Conservation (phyloP, 2,797 vertebrate genomes). For the Sebastes vulpes region DNA sequence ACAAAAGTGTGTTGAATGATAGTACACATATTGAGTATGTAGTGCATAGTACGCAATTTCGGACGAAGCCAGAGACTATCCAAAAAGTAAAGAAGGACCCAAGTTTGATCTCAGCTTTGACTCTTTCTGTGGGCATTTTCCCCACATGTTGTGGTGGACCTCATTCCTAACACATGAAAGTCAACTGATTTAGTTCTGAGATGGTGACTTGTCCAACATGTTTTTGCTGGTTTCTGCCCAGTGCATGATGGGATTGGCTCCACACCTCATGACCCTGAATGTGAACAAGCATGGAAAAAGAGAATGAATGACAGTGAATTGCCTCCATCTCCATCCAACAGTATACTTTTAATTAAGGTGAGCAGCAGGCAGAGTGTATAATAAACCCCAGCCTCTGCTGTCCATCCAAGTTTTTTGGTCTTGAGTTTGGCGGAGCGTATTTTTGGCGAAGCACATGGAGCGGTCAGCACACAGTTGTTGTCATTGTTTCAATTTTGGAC, state of each 20-base stretch:
- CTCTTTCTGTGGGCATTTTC: not conserved
- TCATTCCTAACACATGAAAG: not conserved
- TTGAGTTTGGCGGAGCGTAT: not conserved
- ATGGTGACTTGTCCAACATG: not conserved
- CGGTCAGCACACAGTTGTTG: constrained; percentile 11
- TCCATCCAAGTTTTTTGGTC: not conserved
- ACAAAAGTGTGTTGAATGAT: too few species aligned
- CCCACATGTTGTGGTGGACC: not conserved
- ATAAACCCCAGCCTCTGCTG: not conserved
- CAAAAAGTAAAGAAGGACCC: not conserved
- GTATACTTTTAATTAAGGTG: constrained; percentile 28
- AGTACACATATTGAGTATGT: too few species aligned
- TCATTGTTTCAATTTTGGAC: constrained; percentile 43
- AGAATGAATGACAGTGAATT: not conserved
- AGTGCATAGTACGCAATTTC: too few species aligned
- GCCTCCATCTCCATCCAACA: constrained; percentile 26
- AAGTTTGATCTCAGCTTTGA: not conserved
- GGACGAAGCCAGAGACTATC: not conserved
- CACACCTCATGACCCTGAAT: not conserved
- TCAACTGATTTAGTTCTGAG: not conserved
- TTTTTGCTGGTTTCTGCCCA: constrained; percentile 6
- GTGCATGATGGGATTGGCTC: constrained; percentile 1
- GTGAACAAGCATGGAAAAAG: constrained; percentile 8
- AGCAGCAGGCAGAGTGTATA: not conserved
- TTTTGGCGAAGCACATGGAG: constrained; percentile 19